Base-by-base conservation (phyloP, 2,113 vertebrate species). In the Platycercus adscitus region DNA sequence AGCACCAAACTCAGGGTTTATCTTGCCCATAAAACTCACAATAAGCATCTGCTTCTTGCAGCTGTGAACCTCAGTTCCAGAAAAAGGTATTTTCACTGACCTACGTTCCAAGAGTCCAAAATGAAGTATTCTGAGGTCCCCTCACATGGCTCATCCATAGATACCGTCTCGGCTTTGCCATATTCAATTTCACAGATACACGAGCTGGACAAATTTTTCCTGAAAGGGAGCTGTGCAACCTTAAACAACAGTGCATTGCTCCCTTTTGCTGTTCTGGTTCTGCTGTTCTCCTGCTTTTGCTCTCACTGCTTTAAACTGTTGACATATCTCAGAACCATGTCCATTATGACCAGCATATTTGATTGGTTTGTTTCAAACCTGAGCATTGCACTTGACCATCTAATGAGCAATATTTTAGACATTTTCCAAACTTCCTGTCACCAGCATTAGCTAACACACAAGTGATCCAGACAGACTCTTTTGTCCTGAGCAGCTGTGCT, bases 401-500 rank as follows among this genome's bases (percentile, higher is more conserved):
- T 91, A 89, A 94, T 88, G 87, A 95, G 91, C 91, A 91, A 80
- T 91, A 96, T 97, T 96, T 96, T 85, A 95, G 87, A 91, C 86
- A 63, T 75, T 95, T 89, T 89, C 93, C 95, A 95, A 97, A 94
- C 78, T 96, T 91, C 91, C 89, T 89, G 85, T 95, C 95, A 96
- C 89, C 91, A 96, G 63, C 91, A 85, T 96, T 87, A 91, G 71
- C 94, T 91, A 89, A 94, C 89, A 92, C 84, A 73, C 31, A 2
- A 86, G 58, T 29, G 5, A 89, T 58, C 75, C 76, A 87, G 78
- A 79, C 91, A 85, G 89, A 49, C 43, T 60, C 94, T 85, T 93
- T 96, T 95, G 91, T 95, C 96, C 89, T 73, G 75, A 97, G 96
- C 91, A 96, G 94, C 96, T 97, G 95, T 90, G 95, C 79, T 94